Evolutionary conservation across 2,797 vertebrate genomes (phyloP).

Genomic region (Tenualosa ilisha): DNA sequence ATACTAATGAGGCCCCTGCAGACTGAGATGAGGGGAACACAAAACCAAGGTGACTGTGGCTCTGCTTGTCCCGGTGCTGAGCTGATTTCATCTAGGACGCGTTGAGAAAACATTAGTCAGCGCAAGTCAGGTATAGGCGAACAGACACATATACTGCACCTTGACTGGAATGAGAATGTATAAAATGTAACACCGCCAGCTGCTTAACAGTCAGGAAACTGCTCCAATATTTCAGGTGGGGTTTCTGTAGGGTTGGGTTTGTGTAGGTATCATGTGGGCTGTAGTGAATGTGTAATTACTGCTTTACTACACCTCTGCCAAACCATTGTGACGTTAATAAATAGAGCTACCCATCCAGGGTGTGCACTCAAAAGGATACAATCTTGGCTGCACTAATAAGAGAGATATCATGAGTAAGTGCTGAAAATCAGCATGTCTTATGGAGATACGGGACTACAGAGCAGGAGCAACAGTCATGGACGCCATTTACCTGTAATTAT

Average conservation of each 20-base stretch:
- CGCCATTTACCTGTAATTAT: too few relatives aligned
- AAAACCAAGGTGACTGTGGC: conserved; percentile 44
- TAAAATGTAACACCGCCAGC: neutral
- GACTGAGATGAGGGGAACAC: conserved; percentile 31
- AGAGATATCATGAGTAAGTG: too few relatives aligned
- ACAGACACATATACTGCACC: neutral
- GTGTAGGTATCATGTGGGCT: neutral
- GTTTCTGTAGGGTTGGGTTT: neutral
- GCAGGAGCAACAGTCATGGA: too few relatives aligned
- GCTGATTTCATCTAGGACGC: conserved; percentile 34
- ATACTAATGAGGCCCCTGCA: conserved; percentile 51
- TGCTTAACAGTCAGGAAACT: neutral
- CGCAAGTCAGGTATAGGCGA: neutral
- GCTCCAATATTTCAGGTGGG: neutral
- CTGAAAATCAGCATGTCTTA: too few relatives aligned
- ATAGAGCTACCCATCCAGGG: neutral
- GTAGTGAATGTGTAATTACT: neutral
- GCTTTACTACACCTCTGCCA: neutral
- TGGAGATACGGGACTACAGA: too few relatives aligned
- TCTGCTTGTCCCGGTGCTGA: conserved; percentile 31
- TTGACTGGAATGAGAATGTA: neutral
- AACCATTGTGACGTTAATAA: neutral
- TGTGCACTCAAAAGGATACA: too few relatives aligned
- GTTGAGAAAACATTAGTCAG: neutral
- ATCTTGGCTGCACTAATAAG: too few relatives aligned